Base-by-base conservation (phyloP, 2,113 vertebrate species). In the Heterocephalus glaber region DNA sequence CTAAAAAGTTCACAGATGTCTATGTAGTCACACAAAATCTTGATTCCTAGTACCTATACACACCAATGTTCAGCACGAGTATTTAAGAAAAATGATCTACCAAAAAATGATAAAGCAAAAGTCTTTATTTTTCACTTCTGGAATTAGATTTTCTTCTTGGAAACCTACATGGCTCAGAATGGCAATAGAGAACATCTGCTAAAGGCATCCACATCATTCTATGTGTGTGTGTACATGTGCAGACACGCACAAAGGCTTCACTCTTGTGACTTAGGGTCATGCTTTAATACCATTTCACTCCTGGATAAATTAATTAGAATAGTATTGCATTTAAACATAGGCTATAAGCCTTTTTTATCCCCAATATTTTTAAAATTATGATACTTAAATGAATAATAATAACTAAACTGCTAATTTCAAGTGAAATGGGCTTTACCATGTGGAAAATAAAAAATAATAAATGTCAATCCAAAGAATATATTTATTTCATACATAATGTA, bases 401-500 rank as follows among this genome's bases (percentile, higher is more conserved):
- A 95, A 95, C 87, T 70, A 82, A 54, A 83, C 38, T 74, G 19
- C 26, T 93, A 84, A 44, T 65, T 54, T 60, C 26, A 80, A 89
- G 80, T 63, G 89, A 89, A 94, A 95, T 58, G 94, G 56, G 12
- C 14, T 96, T 97, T 95, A 44, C 54, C 19, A 72, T 79, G 41
- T 92, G 94, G 90, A 94, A 90, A 97, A 97, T 85, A 94, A 80
- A 97, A 97, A 95, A 93, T 95, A 93, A 92, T 95, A 92, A 97
- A 96, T 97, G 86, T 92, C 96, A 97, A 95, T 90, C 76, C 81
- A 93, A 97, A 96, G 58, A 96, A 97, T 95, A 96, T 93, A 97
- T 98, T 98, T 98, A 98, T 98, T 98, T 94, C 97, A 83, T 97
- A 97, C 96, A 98, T 92, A 96, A 95, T 90, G 89, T 89, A 88